These are phyloP conservation scores for Listrodromus nycthemerus DNA, from an alignment of 2,888 invertebrate genomes.

Conservation along the genomic window DNA sequence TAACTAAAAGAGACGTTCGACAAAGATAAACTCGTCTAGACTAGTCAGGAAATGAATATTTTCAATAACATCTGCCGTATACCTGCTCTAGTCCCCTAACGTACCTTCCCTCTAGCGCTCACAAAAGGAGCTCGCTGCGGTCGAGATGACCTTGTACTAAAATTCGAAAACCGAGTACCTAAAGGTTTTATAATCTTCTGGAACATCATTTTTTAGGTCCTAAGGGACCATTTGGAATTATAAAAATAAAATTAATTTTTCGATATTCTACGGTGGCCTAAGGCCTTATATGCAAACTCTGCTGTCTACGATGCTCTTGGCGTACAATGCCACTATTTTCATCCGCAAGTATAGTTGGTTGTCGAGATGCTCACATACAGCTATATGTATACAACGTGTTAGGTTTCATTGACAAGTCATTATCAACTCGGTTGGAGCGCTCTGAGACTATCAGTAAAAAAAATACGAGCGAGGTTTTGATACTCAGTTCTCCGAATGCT, in stretches of 20 bases:
- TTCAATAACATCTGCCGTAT: constrained; percentile 48
- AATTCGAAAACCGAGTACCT: constrained; percentile 50
- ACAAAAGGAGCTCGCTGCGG: constrained; percentile 35
- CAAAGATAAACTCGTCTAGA: constrained; percentile 27
- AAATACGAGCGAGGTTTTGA: not conserved
- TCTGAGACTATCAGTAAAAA: not conserved
- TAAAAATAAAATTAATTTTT: constrained; percentile 46
- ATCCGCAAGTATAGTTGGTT: not conserved
- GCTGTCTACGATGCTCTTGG: too few species aligned
- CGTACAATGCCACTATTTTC: not conserved
- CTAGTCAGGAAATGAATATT: constrained; percentile 36
- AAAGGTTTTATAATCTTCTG: constrained; percentile 41
- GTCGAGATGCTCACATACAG: not conserved
- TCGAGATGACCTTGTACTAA: constrained; percentile 53
- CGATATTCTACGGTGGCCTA: constrained; percentile 26
- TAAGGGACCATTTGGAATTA: constrained; percentile 46
- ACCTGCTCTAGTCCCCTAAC: constrained; percentile 41
- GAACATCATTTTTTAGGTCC: constrained; percentile 24
- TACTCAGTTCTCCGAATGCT: not conserved
- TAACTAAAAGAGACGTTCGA: constrained; percentile 38
- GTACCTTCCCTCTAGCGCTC: constrained; percentile 32
- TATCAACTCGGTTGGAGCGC: not conserved
- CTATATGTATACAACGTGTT: not conserved
- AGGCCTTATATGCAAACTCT: not conserved
- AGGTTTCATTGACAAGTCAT: not conserved